Base-by-base conservation (phyloP, 1,140 invertebrate genomes). In the Drosophila arawakana region DNA sequence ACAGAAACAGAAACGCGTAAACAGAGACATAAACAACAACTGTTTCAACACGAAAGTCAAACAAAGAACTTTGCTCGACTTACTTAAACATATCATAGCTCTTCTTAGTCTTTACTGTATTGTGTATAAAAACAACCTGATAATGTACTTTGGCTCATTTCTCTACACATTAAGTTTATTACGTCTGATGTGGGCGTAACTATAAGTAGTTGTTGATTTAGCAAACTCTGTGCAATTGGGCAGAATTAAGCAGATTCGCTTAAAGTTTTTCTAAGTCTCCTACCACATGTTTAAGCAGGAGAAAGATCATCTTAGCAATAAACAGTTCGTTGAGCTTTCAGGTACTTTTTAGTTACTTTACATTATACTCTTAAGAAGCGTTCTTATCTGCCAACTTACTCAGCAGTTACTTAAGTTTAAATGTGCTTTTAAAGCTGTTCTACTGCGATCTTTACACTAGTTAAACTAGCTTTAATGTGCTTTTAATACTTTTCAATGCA, bases 11-110 rank as follows among this genome's bases (percentile, higher is more conserved):
- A 75, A 52, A 58, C 39, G 25, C 30, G 41, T 35, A 62, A 70
- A 70, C 66, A 74, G 37, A 25, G 83, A 73, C 83, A 61, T 73
- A 46, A 77, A 72, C 35, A 70, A 65, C 83, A 86, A 78, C 83
- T 86, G 83, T 86, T 89, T 65, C 65, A 86, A 86, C 77, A 86
- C 59, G 59, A 70, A 74, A 71, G 9, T 47, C 55, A 63, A 71
- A 83, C 78, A 69, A 80, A 78, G 66, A 67, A 78, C 57, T 49
- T 9, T 47, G 21, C 34, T 39, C 11, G 37, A 34, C 25, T 72
- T 58, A 39, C 34, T 54, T 37, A 54, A 54, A 37, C 13, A 37
- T 54, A 54, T 54, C 50, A 54, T 37, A 34, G 50, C 7, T 30
- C 25, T 30, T 30, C 25, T 9, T 9, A 18, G 30, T 9, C 50